These are phyloP conservation scores for Garrulus glandarius DNA, from an alignment of 2,797 vertebrate genomes.

Conservation along the genomic window DNA sequence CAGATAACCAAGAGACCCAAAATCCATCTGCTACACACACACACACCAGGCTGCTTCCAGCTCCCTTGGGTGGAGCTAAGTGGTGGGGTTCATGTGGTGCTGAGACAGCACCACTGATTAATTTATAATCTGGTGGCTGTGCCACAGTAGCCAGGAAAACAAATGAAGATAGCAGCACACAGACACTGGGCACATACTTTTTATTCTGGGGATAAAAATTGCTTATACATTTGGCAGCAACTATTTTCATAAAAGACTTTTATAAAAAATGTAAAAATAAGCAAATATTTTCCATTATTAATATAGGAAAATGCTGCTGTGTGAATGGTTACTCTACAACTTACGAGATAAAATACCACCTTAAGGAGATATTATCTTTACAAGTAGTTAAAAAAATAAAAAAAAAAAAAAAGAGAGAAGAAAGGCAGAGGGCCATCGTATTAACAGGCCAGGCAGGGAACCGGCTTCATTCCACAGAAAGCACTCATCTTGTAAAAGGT, in stretches of 20 bases:
- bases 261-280: conserved; percentile 76
- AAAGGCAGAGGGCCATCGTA: conserved; percentile 50
- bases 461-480: conserved; percentile 40
- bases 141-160: accelerated
- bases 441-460: conserved; percentile 1
- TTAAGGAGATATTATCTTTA: conserved; percentile 65
- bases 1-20: neutral
- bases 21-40: neutral
- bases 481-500: conserved; percentile 21
- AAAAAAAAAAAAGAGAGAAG: neutral
- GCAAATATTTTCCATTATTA: conserved; percentile 74
- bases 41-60: neutral
- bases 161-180: neutral
- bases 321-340: conserved; percentile 71
- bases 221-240: conserved; percentile 67
- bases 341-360: conserved; percentile 63
- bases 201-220: conserved; percentile 68
- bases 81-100: accelerated
- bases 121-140: neutral
- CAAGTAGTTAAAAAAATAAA: conserved; percentile 42
- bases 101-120: neutral
- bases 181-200: conserved; percentile 3
- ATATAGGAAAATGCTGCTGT: conserved; percentile 74
- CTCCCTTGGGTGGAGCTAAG: neutral
- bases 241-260: conserved; percentile 69